Base-by-base conservation (phyloP, 2,113 vertebrate species). In the Neopipo cinnamomea region DNA sequence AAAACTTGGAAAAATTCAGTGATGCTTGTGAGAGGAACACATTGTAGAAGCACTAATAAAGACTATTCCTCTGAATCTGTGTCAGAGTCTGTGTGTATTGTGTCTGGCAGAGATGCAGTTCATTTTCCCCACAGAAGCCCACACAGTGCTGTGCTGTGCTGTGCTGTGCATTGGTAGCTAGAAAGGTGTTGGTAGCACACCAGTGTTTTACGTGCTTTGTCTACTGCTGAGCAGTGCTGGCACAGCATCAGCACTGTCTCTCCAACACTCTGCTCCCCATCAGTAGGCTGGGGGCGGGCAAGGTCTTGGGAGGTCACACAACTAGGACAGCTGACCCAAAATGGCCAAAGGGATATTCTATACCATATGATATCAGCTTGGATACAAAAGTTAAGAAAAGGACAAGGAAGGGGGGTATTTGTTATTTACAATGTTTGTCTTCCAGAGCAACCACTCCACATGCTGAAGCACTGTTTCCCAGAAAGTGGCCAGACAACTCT, bases 381-480 rank as follows among this genome's bases (percentile, higher is more conserved):
- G 59, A 58, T 14, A n/a, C 1, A 58, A 35, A 53, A 68, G 62
- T 2, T n/a, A 61, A 61, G 46, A 39, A 47, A 75, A 68, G 11
- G 5, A 35, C 12, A 21, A 61, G 30, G 30, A 89, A 68, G 49
- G 8, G 5, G 6, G 2, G 15, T 24, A 53, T n/a, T 25, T 23
- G 50, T 46, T 0, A 25, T 83, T 68, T 47, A 25, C 6, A 61
- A 9, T 11, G 4, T 39, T 68, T 61, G 30, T 30, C 62, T 30
- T 68, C 16, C 61, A 24, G 22, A 86, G 37, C 13, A 89, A n/a
- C 14, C 8, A 16, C 28, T 33, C 13, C 0, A 0, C 0, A 0
- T 53, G 52, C 39, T 49, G 55, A 83, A 55, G 5, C 13, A 24
- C 21, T 35, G 30, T 21, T 47, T 18, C 30, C 11, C 14, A 41